Conservation (phyloP, 53 echinoderm and acorn worm genomes). For the Echinometra lucunter region DNA sequence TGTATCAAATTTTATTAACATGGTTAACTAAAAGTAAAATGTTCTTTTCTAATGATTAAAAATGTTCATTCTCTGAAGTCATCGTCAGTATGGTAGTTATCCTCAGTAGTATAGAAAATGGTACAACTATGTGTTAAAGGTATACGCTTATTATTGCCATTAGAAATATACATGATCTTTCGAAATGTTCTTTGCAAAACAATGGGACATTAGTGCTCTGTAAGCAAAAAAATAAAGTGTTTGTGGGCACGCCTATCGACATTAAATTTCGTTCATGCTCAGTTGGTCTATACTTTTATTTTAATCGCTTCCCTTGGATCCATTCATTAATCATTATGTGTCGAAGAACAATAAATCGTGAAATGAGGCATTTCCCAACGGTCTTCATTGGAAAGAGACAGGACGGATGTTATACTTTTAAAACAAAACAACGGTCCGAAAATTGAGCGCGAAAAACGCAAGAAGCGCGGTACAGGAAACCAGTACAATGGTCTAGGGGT, state of each 20-base stretch:
- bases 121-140: no score
- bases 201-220: neutral
- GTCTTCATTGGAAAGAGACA: neutral
- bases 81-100: no score
- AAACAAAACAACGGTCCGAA: slow-evolving; percentile 41
- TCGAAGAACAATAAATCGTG: neutral
- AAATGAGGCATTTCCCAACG: slow-evolving; percentile 21
- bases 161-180: no score
- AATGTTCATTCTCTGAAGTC: no score
- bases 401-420: slow-evolving; percentile 39
- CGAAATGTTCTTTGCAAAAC: no score
- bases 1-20: no score
- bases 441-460: slow-evolving; percentile 45
- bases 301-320: neutral
- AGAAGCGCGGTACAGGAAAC: neutral
- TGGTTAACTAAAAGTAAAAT: no score
- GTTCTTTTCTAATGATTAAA: no score
- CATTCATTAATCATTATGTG: neutral
- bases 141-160: no score
- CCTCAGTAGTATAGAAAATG: no score
- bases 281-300: neutral
- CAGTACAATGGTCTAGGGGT: neutral
- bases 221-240: neutral
- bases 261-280: neutral
- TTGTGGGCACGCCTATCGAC: neutral